Conservation (phyloP, 2,888 invertebrate genomes). For the Drosophila bunnanda region DNA sequence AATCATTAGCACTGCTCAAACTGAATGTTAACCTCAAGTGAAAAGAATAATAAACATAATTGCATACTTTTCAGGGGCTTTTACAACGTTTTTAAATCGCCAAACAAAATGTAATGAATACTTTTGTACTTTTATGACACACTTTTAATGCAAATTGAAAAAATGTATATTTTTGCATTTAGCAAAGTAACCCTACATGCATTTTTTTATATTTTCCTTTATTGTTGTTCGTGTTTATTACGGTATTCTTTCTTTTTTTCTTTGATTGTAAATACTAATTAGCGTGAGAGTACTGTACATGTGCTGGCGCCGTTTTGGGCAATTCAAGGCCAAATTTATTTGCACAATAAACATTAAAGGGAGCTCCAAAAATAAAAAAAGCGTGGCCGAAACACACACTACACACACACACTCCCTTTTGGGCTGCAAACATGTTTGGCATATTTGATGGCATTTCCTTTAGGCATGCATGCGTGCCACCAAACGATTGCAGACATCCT, state of each 20-base stretch:
- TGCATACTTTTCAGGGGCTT: no score
- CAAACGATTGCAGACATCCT: conserved; percentile 43
- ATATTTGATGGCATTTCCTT: conserved; percentile 79
- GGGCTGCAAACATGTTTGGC: conserved; percentile 69
- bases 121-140: not conserved
- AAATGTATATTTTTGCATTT: not conserved
- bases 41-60: no score
- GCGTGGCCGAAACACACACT: not conserved
- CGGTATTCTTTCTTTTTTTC: not conserved
- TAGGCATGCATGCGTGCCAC: conserved; percentile 55
- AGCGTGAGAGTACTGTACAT: conserved; percentile 20
- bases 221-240: not conserved
- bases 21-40: not conserved
- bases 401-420: not conserved
- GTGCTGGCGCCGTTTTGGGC: conserved; percentile 5
- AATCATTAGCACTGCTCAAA: not conserved
- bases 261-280: conserved; percentile 17
- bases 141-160: not conserved
- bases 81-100: not conserved
- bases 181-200: not conserved
- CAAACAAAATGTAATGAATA: not conserved
- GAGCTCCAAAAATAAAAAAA: conserved; percentile 2
- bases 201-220: conserved; percentile 5
- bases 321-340: conserved; percentile 53
- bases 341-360: conserved; percentile 58